Base-by-base conservation (phyloP, 1,140 invertebrate species). In the Aradophagus sp. region DNA sequence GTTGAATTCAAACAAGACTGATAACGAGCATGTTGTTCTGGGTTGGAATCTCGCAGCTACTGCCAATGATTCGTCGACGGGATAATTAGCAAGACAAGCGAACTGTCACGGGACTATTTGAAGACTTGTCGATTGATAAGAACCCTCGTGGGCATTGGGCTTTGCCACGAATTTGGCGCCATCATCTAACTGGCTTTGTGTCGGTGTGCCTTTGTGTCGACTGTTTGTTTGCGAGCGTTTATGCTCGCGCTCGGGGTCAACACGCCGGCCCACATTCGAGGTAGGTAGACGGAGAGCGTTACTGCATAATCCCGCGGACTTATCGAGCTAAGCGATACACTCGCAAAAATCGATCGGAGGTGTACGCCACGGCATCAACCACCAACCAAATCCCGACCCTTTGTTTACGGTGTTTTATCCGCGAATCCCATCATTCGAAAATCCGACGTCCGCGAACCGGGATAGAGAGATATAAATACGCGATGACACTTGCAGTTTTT, bases 281-380 rank as follows among this genome's bases (percentile, higher is more conserved):
- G 50, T 55, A 42, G 27, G 50, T 55, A 55, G n/a, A n/a, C n/a
- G n/a, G n/a, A 42, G 20, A 23, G 20, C 4, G 4, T 8, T 23
- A 4, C 8, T 8, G 20, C 20, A 53, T 53, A 53, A 53, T 41
- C 48, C 48, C 27, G 26, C 35, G 48, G 26, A 31, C 26, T 41
- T 53, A 53, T 53, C 48, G 27, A n/a, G 27, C 36, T 26, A n/a
- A 36, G 32, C 32, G 31, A 36, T 50, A 50, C 20, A 13, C 10
- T 39, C 17, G 26, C 12, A 11, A 41, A 53, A 53, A 39, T 53
- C 48, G 48, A 53, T 55, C 50, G 50, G 50, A 55, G 50, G n/a
- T n/a, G 50, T 42, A 29, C 19, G 27, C 17, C 29, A 2, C 32
- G 36, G 38, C 19, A 55, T 42, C 50, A 55, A 55, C 27, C 15